phyloP scores from a whole-genome alignment of 2,888 invertebrate species.

The Drosophila sordidula region DNA sequence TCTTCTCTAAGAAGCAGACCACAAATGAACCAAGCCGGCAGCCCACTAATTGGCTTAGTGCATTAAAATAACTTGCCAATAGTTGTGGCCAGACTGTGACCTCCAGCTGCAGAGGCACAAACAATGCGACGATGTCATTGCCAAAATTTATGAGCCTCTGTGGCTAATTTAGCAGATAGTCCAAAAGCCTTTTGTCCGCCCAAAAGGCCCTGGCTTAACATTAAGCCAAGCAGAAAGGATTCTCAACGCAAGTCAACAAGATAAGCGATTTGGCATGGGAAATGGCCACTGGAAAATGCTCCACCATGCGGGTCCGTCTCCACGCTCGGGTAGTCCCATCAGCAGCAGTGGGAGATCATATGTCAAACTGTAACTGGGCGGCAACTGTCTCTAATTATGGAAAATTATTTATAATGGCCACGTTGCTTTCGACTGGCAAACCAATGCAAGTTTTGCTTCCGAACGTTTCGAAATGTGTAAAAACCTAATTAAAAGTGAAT shows the following conservation, averaged over 20 bases:
- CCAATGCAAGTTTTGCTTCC: conserved; percentile 37
- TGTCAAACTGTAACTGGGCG: conserved; percentile 61
- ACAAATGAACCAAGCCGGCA: conserved; percentile 64
- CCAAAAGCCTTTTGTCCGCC: conserved; percentile 54
- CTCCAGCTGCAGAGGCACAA: conserved; percentile 36
- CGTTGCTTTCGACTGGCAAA: conserved; percentile 20
- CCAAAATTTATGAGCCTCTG: conserved; percentile 81
- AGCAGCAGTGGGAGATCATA: conserved; percentile 38
- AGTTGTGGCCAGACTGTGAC: conserved; percentile 69
- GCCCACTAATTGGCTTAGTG: conserved; percentile 79
- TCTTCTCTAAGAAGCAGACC: conserved; percentile 33
- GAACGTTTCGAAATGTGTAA: conserved; percentile 55
- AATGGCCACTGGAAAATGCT: not conserved
- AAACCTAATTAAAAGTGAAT: conserved; percentile 81
- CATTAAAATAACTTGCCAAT: conserved; percentile 78
- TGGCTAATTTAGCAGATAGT: conserved; percentile 79
- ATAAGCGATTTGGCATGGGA: conserved; percentile 36
- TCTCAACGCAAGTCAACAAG: conserved; percentile 48
- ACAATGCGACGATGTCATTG: conserved; percentile 73
- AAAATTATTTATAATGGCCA: conserved; percentile 78
- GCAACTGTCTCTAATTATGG: conserved; percentile 77
- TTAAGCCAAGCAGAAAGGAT: conserved; percentile 69
- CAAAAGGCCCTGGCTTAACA: conserved; percentile 35
- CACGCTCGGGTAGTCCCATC: not conserved
- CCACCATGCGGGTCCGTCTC: conserved; percentile 11